Base-by-base conservation (phyloP, 2,888 invertebrate species). In the Ectobius pallidus region DNA sequence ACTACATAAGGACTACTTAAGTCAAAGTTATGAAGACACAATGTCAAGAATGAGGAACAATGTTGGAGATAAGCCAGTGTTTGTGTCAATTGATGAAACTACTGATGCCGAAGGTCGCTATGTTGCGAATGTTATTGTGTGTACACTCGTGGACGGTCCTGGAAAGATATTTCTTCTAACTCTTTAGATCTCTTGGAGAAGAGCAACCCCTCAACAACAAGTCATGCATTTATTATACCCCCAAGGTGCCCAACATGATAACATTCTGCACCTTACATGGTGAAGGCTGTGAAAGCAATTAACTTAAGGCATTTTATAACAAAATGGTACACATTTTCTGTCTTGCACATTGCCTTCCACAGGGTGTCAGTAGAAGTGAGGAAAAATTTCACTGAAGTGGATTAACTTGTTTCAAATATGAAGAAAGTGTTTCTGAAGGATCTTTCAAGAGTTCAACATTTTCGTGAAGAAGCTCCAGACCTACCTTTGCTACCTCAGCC, bases 391-490 rank as follows among this genome's bases (percentile, higher is more conserved):
- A 18, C 7, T 7, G 20, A 4, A n/a, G 11, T 49, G 49, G 49
- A 49, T 49, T 14, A 49, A 49, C 49, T 49, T 49, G n/a, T 49
- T 14, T 49, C 7, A n/a, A 18, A 49, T 6, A 7, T n/a, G n/a
- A 49, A n/a, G n/a, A 49, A 49, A 6, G 14, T 49, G 20, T 49
- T 14, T 49, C 20, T 49, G 4, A 49, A 49, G n/a, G 49, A 9
- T 18, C 49, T 49, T n/a, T n/a, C n/a, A n/a, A n/a, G n/a, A n/a
- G n/a, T n/a, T n/a, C n/a, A n/a, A 49, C 49, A 49, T 49, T 49
- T 49, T 49, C 49, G 20, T 49, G 49, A 49, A 49, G 49, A 49
- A 49, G 49, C 49, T 49, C n/a, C 49, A 49, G 49, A 18, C n/a
- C 49, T 49, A 49, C 49, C 49, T 9, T 61, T 61, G n/a, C 16